Base-by-base conservation (phyloP, 1,140 invertebrate genomes). In the Globodera ellingtonae region DNA sequence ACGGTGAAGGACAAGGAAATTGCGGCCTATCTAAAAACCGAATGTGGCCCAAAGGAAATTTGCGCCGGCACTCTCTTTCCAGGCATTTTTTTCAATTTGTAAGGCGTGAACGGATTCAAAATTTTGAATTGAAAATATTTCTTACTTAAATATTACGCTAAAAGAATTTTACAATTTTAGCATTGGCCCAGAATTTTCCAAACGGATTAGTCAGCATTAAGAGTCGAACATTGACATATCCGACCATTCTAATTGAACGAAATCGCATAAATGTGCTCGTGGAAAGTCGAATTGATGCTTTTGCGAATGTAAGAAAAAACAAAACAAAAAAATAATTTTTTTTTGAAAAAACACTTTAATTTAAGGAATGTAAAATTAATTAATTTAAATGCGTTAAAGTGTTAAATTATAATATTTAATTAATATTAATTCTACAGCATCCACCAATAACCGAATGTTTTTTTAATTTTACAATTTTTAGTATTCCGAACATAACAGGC, bases 41-140 rank as follows among this genome's bases (percentile, higher is more conserved):
- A 88, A 52, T 88, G 87, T 67, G 86, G 84, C n/a, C 70, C 81
- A 35, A 81, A 85, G 46, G 87, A 88, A 65, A 88, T 88, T 71
- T 88, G 87, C 71, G 87, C 88, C 13, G 87, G 87, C 76, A 88
- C 87, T 0, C 79, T 88, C 5, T 88, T 88, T 77, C 87, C 87
- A 52, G 80, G 80, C 70, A n/a, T 6, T 56, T 72, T 78, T 72
- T 18, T n/a, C 15, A 35, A 35, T 35, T 35, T 3, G 35, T 35
- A 35, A 35, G 35, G 35, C 35, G 35, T 35, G 1, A 35, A 35
- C 0, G 35, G 35, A 0, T 35, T 35, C 35, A 35, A 35, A 35
- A 35, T 35, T 35, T 3, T 35, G 2, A 35, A 35, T 35, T 35
- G 35, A 35, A 35, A 35, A 35, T 35, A 35, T 35, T 35, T 35